These are phyloP conservation scores for Gephyroberyx darwinii DNA, from an alignment of 2,797 vertebrate genomes.

Conservation along the genomic window DNA sequence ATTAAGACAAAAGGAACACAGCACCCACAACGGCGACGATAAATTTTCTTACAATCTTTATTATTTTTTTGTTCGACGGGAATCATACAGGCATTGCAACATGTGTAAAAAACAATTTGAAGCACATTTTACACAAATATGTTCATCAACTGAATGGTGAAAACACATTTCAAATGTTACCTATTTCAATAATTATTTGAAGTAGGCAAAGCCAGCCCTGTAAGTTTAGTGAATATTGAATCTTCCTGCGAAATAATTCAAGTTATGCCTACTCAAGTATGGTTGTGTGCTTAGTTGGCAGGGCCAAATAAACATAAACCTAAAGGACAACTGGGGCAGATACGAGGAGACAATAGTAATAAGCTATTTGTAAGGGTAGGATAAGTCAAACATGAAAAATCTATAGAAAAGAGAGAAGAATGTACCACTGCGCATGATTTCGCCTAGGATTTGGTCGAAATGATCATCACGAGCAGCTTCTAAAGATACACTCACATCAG, in stretches of 20 bases:
- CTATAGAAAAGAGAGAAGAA: not conserved
- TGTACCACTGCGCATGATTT: constrained; percentile 27
- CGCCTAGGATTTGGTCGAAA: constrained; percentile 60
- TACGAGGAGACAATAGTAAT: not conserved
- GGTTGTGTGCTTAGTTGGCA: not conserved
- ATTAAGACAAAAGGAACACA: not conserved
- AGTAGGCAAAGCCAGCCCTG: not conserved
- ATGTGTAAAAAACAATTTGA: not conserved
- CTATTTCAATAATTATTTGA: not conserved
- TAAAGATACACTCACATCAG: constrained; percentile 50
- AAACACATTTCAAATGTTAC: not conserved
- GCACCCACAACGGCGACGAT: not conserved
- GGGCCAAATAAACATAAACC: not conserved
- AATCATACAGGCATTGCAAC: not conserved
- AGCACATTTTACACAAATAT: not conserved
- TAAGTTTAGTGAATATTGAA: not conserved
- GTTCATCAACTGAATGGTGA: not conserved
- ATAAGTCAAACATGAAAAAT: constrained; percentile 6
- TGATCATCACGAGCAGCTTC: constrained; percentile 57
- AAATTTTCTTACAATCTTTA: constrained; percentile 1
- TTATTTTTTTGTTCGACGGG: constrained; percentile 18
- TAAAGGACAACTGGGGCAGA: not conserved
- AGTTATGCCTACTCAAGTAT: not conserved
- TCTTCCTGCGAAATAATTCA: not conserved
- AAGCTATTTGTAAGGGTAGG: not conserved